Base-by-base conservation (phyloP, 2,113 vertebrate genomes). In the Rattus rattus region DNA sequence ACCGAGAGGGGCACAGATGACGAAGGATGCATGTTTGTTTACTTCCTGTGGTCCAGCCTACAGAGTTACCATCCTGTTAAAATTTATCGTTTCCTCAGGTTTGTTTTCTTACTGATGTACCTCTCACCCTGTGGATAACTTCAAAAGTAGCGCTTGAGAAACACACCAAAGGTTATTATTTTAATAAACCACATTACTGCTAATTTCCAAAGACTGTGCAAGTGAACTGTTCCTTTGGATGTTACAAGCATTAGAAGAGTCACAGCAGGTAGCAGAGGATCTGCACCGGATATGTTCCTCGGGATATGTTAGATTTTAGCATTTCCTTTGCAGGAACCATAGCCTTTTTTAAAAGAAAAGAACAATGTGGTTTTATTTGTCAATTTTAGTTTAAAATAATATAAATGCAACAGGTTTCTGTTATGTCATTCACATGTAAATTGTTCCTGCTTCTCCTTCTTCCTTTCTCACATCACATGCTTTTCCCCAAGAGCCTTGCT, bases 21-120 rank as follows among this genome's bases (percentile, higher is more conserved):
- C 76, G 36, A 63, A 81, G 76, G 47, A 39, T 5, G 3, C 39
- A 17, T 54, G 47, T 59, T 88, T 92, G 24, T 83, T 39, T 49
- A 36, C 59, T 95, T 97, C 67, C 81, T 94, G 72, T 97, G 93
- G 86, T 88, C 86, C 49, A 83, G 67, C 33, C 69, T n/a, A n/a
- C 39, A 47, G 75, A 70, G 61, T 95, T 85, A 84, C 6, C 54
- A 91, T 76, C 49, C 70, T 92, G 49, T 88, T 96, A 80, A 94
- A 70, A 90, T 93, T 65, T 92, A 90, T 26, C 43, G 30, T 65
- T 56, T 22, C 13, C n/a, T 92, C n/a, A 17, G 13, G 33, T 81
- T 84, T 73, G 39, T 96, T 88, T 81, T n/a, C n/a, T n/a, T n/a
- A 56, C 83, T 73, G 63, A 33, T 36, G n/a, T n/a, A 75, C 12